Percentiles rank a stretch among this genome's conserved stretches.
Conservation (phyloP, 2,797 vertebrate genomes). For the Sciaenops ocellatus region DNA sequence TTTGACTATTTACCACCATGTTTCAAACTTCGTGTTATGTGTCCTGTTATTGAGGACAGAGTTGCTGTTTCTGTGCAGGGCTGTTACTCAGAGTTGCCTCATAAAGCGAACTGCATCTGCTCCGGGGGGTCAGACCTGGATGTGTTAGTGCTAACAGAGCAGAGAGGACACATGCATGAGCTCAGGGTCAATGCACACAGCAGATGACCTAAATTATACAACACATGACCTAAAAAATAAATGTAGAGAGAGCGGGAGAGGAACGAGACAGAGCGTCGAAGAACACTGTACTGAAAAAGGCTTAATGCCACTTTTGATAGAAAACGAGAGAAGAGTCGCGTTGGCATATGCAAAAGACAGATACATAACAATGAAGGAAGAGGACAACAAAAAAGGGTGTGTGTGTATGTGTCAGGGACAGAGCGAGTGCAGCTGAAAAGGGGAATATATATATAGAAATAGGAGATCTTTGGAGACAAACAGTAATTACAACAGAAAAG, state of each 20-base stretch:
- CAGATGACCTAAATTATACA: slow-evolving; percentile 30
- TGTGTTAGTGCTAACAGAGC: slow-evolving; percentile 13
- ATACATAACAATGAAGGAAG: slow-evolving; percentile 29
- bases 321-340: not conserved
- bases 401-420: slow-evolving; percentile 19
- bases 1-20: not conserved
- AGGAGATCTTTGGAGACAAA: slow-evolving; percentile 20
- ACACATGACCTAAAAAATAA: slow-evolving; percentile 11
- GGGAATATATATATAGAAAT: not conserved
- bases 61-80: slow-evolving; percentile 1
- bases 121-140: slow-evolving; percentile 10
- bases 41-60: not conserved
- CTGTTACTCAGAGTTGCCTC: slow-evolving; percentile 39
- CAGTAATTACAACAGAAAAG: slow-evolving; percentile 14
- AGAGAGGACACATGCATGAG: slow-evolving; percentile 8
- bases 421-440: slow-evolving; percentile 6
- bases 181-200: slow-evolving; percentile 22
- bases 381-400: slow-evolving; percentile 3
- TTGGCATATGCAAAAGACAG: slow-evolving; percentile 15
- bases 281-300: slow-evolving; percentile 15
- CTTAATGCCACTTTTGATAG: not conserved
- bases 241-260: not conserved
- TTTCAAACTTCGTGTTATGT: not conserved
- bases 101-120: slow-evolving; percentile 5
- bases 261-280: slow-evolving; percentile 5